Evolutionary conservation across 2,797 vertebrate species (phyloP).

Genomic region (Streptopelia turtur): DNA sequence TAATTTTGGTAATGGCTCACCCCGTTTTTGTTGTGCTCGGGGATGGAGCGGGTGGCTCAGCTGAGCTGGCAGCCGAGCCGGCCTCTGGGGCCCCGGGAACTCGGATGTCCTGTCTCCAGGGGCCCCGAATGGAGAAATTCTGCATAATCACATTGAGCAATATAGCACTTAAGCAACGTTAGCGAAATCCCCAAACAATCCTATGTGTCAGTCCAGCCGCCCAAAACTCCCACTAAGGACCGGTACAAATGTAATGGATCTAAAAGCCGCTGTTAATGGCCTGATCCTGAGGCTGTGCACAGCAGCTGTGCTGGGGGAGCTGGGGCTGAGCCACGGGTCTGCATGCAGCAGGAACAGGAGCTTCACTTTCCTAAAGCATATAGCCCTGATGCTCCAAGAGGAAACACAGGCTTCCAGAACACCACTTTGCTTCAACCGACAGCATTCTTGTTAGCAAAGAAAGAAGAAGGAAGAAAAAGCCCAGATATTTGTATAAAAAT

Average conservation of each 20-base stretch:
- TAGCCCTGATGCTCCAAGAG: conserved; percentile 38
- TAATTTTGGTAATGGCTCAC: conserved; percentile 27
- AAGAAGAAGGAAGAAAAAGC: conserved; percentile 70
- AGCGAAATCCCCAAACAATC: conserved; percentile 76
- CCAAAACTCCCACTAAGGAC: conserved; percentile 71
- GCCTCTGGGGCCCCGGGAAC: conserved; percentile 30
- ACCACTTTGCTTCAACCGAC: conserved; percentile 38
- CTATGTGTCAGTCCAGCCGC: conserved; percentile 72
- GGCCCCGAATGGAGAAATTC: conserved; percentile 65
- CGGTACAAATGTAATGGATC: conserved; percentile 62
- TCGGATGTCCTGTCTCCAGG: conserved; percentile 53
- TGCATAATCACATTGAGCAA: conserved; percentile 73
- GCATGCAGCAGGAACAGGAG: not conserved
- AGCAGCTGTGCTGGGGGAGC: not conserved
- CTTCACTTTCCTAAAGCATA: conserved; percentile 16
- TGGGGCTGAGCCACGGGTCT: not conserved
- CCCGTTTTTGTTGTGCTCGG: not conserved
- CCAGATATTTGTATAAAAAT: conserved; percentile 94
- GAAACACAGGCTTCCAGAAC: conserved; percentile 27
- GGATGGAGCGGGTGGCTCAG: not conserved
- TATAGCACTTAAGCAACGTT: conserved; percentile 77
- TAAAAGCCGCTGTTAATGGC: conserved; percentile 51
- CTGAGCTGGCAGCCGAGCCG: not conserved
- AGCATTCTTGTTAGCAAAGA: conserved; percentile 55
- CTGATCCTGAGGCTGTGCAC: conserved; percentile 31